Base-by-base conservation (phyloP, 2,888 invertebrate species). In the Dasysyrphus tricinctus region DNA sequence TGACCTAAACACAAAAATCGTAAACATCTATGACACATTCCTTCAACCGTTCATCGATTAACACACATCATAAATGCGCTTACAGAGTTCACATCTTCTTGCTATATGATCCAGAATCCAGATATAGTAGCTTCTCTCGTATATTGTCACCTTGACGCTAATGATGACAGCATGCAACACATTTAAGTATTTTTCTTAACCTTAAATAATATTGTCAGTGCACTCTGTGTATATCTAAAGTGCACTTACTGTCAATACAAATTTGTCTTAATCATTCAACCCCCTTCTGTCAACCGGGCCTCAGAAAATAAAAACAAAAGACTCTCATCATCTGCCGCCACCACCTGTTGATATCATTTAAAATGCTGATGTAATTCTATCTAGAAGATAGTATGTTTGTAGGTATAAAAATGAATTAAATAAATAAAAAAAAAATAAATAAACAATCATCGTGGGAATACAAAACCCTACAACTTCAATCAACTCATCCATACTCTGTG, bases 111-210 rank as follows among this genome's bases (percentile, higher is more conserved):
- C 61, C 37, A 69, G n/a, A 69, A 49, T 51, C 61, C 37, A 69
- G n/a, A 69, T 69, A 69, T 69, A 59, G 14, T 69, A 59, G 14
- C 32, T 44, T 16, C 34, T 9, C 32, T 8, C 9, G 12, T 57
- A 44, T 3, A 73, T 78, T 75, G 72, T 79, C 82, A 75, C 70
- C 70, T 72, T 79, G 78, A 75, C 86, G 78, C 70, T 86, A 82
- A 82, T 86, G 65, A 57, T 80, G 65, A 82, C 74, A 65, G 16
- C 57, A 47, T 81, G 56, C 24, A 67, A 67, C 65, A 80, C 37
- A 32, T 39, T 73, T 37, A 56, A 42, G 44, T 70, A 56, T 44
- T 49, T 39, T 32, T 11, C 34, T 37, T 5, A 37, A 76, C 49
- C 49, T 80, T 57, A 57, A 63, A 74, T 19, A 81, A 73, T 39